Evolutionary conservation across 2,797 vertebrate species (phyloP), one percentile per base, ranked within the genome.

Genomic region (Synaphobranchus kaupii): DNA sequence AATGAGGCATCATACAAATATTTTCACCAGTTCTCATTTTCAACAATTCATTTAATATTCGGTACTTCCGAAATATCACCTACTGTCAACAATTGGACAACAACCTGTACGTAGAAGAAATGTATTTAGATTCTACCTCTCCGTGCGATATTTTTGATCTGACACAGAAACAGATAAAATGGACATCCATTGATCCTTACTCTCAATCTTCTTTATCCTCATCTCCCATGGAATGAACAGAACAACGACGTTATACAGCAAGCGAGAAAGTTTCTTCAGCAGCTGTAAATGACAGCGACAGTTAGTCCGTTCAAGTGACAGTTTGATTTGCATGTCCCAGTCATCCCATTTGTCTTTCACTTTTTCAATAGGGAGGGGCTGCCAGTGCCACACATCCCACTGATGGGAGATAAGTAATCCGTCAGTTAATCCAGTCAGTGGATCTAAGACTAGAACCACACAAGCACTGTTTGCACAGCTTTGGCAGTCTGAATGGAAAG

Each of bases 181-280:
- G 10, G 28, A n/a, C n/a, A 71, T 76, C 34, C 31, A 15, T 81
- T n/a, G 78, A 76, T 48, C 95, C 98, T 98, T 92, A 99, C 98
- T 99, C 93, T 99, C 98, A 0, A 99, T 99, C 94, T 99, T 99
- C 94, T 99, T 99, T 91, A 99, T 99, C 94, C 98, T 96, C 94
- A 98, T 96, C 94, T 99, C 98, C 98, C 98, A 99, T 15, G 98
- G 98, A 92, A 99, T 96, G 93, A 99, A 99, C 73, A 97, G 92
- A 85, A 97, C 98, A 68, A 97, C 91, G 28, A 98, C 95, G 93
- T 99, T 99, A 91, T 98, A 97, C 1, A 97, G 95, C 8, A 97
- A 90, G n/a, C 98, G 96, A 39, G 96, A 95, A 66, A 98, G 91
- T 93, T 98, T 99, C 90, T 97, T 97, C 96, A 98, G 96, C 88